Percentiles rank a stretch among this genome's conserved stretches.
Evolutionary conservation across 2,888 invertebrate genomes (phyloP).

Genomic region (Epinotia ramella): DNA sequence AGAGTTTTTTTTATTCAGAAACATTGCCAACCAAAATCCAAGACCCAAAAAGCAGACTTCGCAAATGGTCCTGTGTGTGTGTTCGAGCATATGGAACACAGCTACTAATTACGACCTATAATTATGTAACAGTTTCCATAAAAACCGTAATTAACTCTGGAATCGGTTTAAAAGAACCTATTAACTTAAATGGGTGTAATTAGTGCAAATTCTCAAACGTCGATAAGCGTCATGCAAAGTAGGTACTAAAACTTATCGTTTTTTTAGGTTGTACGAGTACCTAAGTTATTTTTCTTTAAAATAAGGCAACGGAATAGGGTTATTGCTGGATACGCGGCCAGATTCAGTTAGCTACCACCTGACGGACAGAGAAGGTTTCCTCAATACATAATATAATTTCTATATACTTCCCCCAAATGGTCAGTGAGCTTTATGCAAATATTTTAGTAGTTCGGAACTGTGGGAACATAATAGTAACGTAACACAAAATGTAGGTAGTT

Average conservation of each 20-base stretch:
- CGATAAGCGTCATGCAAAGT: slow-evolving; percentile 22
- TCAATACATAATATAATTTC: no score
- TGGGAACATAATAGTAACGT: no score
- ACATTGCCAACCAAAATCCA: no score
- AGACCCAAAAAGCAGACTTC: not conserved
- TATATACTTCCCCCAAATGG: no score
- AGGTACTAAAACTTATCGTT: not conserved
- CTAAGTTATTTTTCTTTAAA: not conserved
- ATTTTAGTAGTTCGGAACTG: no score
- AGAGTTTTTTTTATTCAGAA: no score
- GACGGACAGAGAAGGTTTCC: no score
- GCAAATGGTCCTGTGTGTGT: not conserved
- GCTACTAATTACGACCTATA: not conserved
- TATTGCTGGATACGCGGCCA: no score
- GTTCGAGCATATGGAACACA: not conserved
- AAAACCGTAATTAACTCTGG: not conserved
- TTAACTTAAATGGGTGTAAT: not conserved
- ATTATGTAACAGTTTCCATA: not conserved
- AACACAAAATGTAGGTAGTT: no score
- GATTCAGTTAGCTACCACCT: no score
- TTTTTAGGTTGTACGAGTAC: not conserved
- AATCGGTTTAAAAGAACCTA: not conserved
- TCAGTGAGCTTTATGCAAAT: no score
- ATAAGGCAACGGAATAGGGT: no score
- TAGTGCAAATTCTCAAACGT: slow-evolving; percentile 2